Base-by-base conservation (phyloP, 2,113 vertebrate species). In the Anarhynchus alexandrinus region DNA sequence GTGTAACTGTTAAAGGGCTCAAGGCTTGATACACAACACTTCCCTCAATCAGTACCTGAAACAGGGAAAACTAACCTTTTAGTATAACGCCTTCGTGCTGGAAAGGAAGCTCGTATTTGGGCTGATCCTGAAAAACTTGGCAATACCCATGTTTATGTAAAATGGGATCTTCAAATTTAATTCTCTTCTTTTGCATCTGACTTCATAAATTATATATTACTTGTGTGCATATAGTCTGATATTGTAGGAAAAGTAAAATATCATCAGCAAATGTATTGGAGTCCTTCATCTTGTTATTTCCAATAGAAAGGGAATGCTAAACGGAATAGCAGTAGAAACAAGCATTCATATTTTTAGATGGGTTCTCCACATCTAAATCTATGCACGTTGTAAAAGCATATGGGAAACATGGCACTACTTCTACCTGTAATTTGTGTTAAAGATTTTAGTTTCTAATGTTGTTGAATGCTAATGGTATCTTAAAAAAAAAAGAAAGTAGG, bases 261-360 rank as follows among this genome's bases (percentile, higher is more conserved):
- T 2, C 30, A 7, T 10, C 43, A 65, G 70, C 36, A 58, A 64
- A 43, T 40, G 1, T 3, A 11, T 4, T 20, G 12, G 65, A 40
- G 30, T 38, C 22, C 29, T 88, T 88, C 18, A 11, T 9, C 9
- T 13, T 3, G 7, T 55, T 55, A 5, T 36, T 84, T 8, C n/a
- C 25, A 62, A 2, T 14, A 20, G 51, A 49, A 55, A 42, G 40
- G 9, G 61, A 64, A 19, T 18, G 57, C 79, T 26, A 3, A 67
- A 32, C 40, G 6, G 27, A 47, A 14, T 8, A 36, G 59, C 57
- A 54, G 43, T 1, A 27, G 78, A 32, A 90, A 57, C 12, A 40
- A 45, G 15, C 10, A 7, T 16, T 52, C 1, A 0, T 26, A 0
- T 40, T 88, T 79, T 43, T 5, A 54, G 34, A 11, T 72, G 47